Evolutionary conservation across 1,140 invertebrate genomes (phyloP), one percentile per base, ranked within the genome.

Genomic region (Zaprionus capensis): DNA sequence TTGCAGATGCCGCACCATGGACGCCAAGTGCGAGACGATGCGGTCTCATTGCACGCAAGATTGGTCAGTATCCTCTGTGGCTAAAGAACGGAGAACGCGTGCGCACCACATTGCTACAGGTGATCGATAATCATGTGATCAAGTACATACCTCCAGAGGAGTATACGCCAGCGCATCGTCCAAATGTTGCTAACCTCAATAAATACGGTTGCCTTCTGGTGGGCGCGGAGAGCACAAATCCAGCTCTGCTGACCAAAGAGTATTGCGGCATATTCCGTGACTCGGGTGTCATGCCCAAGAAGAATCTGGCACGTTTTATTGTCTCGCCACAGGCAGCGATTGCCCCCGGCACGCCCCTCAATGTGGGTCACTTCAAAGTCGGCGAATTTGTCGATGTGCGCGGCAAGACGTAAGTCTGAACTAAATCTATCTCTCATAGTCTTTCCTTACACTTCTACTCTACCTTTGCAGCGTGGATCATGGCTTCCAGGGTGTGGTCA

Each of bases 401-500:
- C 84, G 98, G 96, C 26, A 97, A 97, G 95, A 99, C 99, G 97
- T 99, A 94, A 96, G 95, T 88, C 1, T 5, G 28, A 34, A 26
- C 15, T 28, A n/a, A 4, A 14, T 46, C 15, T 14, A 22, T 22
- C 1, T 12, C 15, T 36, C 14, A 26, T 4, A 26, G 15, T 44
- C 5, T 41, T 26, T 12, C 2, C 7, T 9, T 15, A 15, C 5
- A 7, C 5, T 56, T 44, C 4, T 34, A 46, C 6, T 2, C 5
- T 69, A 58, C 74, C 24, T 70, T 64, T 76, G 4, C 53, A 98
- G 97, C 4, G 96, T 98, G 51, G 96, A 98, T 91, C 95, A 96
- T 91, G 99, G 99, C n/a, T 99, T 99, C 92, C 98, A 99, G 95
- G 99, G 99, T 61, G 99, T 99, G 0, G 97, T 99, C 94, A 99